Percentiles rank a stretch among this genome's conserved stretches.
These are phyloP conservation scores for Crossocerus cetratus DNA, from an alignment of 2,888 invertebrate species.

Conservation along the genomic window DNA sequence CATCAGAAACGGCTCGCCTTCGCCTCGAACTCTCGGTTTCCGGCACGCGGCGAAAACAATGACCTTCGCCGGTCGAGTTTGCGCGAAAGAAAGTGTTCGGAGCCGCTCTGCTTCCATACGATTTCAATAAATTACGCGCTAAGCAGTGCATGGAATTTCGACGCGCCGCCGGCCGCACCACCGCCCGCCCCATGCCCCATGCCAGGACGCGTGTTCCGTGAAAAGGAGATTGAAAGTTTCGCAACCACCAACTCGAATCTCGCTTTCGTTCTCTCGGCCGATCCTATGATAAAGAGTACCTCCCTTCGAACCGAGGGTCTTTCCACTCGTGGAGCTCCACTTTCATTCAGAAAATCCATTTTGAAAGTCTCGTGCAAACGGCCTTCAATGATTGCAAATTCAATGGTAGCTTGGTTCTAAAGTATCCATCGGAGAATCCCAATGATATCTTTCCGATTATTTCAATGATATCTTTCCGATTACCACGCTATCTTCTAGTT, in stretches of 20 bases:
- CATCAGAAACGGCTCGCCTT: no score
- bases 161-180: conserved; percentile 2
- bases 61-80: conserved; percentile 47
- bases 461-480: no score
- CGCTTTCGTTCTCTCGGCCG: background rate
- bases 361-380: background rate
- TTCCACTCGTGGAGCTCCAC: background rate
- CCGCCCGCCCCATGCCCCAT: no score
- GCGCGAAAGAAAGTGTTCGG: conserved; percentile 52
- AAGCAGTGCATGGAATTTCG: conserved; percentile 55
- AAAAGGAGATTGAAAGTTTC: conserved; percentile 40
- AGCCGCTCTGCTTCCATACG: conserved; percentile 58
- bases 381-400: background rate
- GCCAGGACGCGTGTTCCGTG: conserved; percentile 18
- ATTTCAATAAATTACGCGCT: conserved; percentile 63
- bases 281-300: background rate
- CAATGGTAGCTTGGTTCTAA: background rate
- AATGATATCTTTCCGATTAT: no score
- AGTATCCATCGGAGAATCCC: no score
- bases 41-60: conserved; percentile 51
- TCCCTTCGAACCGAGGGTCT: background rate
- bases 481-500: no score
- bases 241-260: conserved; percentile 7
- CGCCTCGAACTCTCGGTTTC: conserved; percentile 21
- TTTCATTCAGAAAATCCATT: background rate